A percentile compares a stretch with the other conserved stretches of the same genome.
Conservation (phyloP, 2,888 invertebrate species). For the Noctua pronuba region DNA sequence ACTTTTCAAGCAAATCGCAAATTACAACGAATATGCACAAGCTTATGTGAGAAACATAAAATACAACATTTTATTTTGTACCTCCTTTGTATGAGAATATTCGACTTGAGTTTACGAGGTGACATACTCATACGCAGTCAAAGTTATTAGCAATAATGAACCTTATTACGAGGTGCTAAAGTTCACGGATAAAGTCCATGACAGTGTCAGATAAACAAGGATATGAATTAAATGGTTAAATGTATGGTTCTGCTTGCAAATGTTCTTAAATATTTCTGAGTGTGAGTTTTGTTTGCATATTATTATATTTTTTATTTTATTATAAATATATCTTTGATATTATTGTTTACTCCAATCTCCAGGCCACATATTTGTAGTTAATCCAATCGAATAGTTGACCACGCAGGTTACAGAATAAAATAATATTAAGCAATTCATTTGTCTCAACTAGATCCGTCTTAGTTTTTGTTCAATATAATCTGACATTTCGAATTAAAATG, state of each 20-base stretch:
- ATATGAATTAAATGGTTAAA: conserved; percentile 44
- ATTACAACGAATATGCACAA: conserved; percentile 49
- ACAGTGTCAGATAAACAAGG: conserved; percentile 41
- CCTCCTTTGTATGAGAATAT: conserved; percentile 60
- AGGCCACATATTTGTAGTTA: not conserved
- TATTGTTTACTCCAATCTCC: not conserved
- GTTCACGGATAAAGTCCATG: conserved; percentile 32
- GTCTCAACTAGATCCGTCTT: conserved; percentile 19
- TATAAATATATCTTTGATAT: not conserved
- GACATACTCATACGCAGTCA: conserved; percentile 36
- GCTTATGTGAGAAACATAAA: conserved; percentile 62
- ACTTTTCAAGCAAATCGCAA: conserved; percentile 40
- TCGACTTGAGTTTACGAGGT: conserved; percentile 56
- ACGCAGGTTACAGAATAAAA: not conserved
- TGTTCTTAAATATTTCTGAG: conserved; percentile 26
- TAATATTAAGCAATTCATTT: not conserved
- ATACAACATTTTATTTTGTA: conserved; percentile 55
- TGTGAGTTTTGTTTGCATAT: not conserved
- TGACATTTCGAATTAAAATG: not conserved
- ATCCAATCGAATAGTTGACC: not conserved
- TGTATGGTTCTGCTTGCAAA: conserved; percentile 38
- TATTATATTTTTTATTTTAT: not conserved
- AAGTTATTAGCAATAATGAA: conserved; percentile 48
- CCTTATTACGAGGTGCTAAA: conserved; percentile 50
- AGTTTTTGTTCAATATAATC: conserved; percentile 21